phyloP scores from a whole-genome alignment of 2,888 invertebrate species.

The Polydesmus complanatus region DNA sequence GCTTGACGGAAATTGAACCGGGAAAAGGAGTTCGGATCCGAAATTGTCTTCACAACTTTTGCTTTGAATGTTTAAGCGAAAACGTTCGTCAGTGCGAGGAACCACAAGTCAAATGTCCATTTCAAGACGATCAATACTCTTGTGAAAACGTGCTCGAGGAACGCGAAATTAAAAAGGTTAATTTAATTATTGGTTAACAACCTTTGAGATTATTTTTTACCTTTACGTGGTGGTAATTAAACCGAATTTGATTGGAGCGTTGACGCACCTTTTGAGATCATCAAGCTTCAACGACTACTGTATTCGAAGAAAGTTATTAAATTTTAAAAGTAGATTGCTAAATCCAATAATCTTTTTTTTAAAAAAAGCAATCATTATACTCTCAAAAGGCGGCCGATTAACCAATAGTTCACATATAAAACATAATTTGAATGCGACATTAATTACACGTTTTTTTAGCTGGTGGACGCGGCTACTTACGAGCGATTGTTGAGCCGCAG shows the following conservation, averaged over 20 bases:
- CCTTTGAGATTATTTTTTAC: background rate
- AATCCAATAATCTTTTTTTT: no score
- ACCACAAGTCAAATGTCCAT: constrained; percentile 67
- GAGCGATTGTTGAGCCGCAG: constrained; percentile 67
- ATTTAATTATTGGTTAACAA: background rate
- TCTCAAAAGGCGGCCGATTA: no score
- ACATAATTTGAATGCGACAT: no score
- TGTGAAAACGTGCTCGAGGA: constrained; percentile 64
- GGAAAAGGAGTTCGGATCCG: constrained; percentile 60
- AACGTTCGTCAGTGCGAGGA: constrained; percentile 63
- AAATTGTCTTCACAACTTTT: constrained; percentile 78
- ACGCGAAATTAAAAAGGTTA: constrained; percentile 64
- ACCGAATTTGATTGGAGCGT: no score
- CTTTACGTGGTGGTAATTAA: no score
- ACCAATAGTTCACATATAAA: background rate
- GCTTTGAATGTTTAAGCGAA: constrained; percentile 55
- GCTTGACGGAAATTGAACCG: constrained; percentile 49
- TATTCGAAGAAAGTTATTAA: no score
- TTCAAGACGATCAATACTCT: constrained; percentile 54
- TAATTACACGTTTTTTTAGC: constrained; percentile 28
- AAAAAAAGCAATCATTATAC: no score
- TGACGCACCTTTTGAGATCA: no score
- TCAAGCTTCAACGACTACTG: no score
- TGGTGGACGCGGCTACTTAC: constrained; percentile 56
- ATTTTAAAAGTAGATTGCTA: no score